Evolutionary conservation across 1,140 invertebrate genomes (phyloP).

Genomic region (Physella acuta): DNA sequence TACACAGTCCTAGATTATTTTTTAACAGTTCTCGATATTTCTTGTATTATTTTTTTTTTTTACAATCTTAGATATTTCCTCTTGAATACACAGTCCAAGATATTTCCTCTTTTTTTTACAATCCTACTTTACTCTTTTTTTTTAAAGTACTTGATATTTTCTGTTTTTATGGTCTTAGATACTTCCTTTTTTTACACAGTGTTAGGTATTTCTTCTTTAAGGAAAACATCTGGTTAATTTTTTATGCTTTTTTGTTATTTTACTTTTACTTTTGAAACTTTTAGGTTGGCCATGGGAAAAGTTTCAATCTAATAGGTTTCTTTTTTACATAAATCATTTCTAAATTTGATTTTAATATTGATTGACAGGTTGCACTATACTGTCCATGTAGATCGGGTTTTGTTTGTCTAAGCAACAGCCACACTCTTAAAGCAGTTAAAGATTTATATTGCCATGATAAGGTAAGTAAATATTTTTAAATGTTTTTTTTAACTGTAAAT

Average conservation of each 20-base stretch:
- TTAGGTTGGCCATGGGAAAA: not conserved
- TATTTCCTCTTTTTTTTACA: too few relatives aligned
- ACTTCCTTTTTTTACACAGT: too few relatives aligned
- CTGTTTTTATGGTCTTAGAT: too few relatives aligned
- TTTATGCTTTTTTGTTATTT: not conserved
- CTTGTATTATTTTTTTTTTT: too few relatives aligned
- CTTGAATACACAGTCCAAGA: too few relatives aligned
- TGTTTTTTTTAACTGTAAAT: not conserved
- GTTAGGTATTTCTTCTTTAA: too few relatives aligned
- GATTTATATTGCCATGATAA: slow-evolving; percentile 22
- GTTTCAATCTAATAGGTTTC: too few relatives aligned
- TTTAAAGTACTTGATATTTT: too few relatives aligned
- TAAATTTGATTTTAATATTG: not conserved
- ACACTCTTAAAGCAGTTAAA: slow-evolving; percentile 25
- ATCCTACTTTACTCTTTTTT: too few relatives aligned
- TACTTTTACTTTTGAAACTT: not conserved
- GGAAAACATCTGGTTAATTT: too few relatives aligned
- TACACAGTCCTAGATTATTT: not conserved
- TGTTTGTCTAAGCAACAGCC: slow-evolving; percentile 14
- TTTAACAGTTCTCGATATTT: not conserved
- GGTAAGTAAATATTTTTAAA: slow-evolving; percentile 2
- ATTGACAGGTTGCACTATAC: slow-evolving; percentile 13
- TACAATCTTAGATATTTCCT: too few relatives aligned
- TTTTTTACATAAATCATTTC: not conserved
- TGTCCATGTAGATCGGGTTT: slow-evolving; percentile 11